Conservation (phyloP, 2,797 vertebrate genomes). For the Cuculus canorus region DNA sequence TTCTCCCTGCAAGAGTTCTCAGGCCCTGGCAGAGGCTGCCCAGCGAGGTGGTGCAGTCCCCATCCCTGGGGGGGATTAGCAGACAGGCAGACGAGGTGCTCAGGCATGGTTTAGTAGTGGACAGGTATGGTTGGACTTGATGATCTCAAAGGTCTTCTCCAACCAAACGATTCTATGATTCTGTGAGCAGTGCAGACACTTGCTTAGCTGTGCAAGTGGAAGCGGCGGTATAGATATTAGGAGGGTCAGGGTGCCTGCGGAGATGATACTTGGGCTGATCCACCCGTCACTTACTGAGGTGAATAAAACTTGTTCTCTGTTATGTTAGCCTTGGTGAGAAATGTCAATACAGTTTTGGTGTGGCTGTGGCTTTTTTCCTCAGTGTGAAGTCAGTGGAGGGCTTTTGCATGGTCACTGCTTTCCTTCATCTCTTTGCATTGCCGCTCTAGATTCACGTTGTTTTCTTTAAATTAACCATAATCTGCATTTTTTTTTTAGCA, state of each 20-base stretch:
- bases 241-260: neutral
- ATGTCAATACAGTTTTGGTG: neutral
- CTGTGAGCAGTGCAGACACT: neutral
- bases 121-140: too few relatives aligned
- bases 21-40: too few relatives aligned
- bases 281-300: neutral
- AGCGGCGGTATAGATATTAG: neutral
- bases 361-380: neutral
- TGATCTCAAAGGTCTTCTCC: too few relatives aligned
- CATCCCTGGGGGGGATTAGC: too few relatives aligned
- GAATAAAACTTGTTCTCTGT: neutral
- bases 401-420: neutral
- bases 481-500: neutral
- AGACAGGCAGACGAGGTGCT: too few relatives aligned
- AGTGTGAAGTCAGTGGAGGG: accelerated
- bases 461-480: neutral
- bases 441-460: neutral
- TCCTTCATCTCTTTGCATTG: neutral
- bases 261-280: neutral
- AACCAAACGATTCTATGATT: too few relatives aligned
- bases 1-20: too few relatives aligned
- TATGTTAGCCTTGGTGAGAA: neutral
- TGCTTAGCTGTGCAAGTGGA: neutral
- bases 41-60: too few relatives aligned
- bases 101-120: too few relatives aligned